These are phyloP conservation scores for Nothura maculosa DNA, from an alignment of 2,797 vertebrate species.

Conservation along the genomic window DNA sequence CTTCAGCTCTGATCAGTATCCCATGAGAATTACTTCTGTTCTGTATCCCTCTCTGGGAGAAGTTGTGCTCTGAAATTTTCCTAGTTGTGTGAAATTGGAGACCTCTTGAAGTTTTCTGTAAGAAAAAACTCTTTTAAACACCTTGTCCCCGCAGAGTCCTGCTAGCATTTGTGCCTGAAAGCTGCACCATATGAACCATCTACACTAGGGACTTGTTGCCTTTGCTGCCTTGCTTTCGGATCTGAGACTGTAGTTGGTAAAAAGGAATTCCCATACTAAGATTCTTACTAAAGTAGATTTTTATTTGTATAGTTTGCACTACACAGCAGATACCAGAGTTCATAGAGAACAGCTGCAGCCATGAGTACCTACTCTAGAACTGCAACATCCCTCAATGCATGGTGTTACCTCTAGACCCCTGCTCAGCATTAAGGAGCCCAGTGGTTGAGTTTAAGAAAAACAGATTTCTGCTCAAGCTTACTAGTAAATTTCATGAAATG, in stretches of 20 bases:
- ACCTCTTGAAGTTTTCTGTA: constrained; percentile 71
- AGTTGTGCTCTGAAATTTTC: constrained; percentile 27
- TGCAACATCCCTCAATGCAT: neutral
- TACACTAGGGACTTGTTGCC: neutral
- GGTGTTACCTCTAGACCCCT: no score
- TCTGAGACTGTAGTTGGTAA: accelerated
- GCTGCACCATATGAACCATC: accelerated
- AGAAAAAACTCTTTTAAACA: neutral
- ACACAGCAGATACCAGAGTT: neutral
- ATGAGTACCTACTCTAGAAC: accelerated
- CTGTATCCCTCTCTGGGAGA: constrained; percentile 79
- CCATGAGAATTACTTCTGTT: constrained; percentile 77
- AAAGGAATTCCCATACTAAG: no score
- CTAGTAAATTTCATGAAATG: neutral
- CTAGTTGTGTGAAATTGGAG: constrained; percentile 74
- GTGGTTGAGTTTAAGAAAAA: neutral
- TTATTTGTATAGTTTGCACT: neutral
- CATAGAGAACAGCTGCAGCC: neutral
- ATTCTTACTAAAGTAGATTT: no score
- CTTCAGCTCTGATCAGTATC: constrained; percentile 58
- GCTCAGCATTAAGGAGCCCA: no score
- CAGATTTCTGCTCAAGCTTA: neutral
- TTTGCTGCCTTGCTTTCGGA: neutral
- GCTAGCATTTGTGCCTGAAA: accelerated
- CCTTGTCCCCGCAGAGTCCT: neutral